Conservation (phyloP, 2,888 invertebrate species). For the Troides aeacus region DNA sequence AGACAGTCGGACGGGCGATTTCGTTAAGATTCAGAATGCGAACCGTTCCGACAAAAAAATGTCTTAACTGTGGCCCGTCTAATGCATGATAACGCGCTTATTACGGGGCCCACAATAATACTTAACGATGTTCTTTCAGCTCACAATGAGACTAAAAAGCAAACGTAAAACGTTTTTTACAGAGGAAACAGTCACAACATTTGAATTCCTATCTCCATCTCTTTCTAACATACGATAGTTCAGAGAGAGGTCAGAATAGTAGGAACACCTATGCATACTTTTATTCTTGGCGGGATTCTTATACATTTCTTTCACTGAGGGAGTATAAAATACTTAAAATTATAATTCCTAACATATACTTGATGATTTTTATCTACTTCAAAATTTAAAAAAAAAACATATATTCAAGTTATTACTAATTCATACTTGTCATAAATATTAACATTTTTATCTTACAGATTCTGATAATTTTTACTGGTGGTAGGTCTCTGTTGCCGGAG, state of each 20-base stretch:
- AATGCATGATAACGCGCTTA: conserved; percentile 24
- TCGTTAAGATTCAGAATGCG: conserved; percentile 26
- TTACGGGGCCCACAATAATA: conserved; percentile 5
- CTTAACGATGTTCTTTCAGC: conserved; percentile 7
- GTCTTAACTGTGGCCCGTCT: conserved; percentile 20
- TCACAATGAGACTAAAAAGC: background rate
- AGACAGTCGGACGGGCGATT: conserved; percentile 10
- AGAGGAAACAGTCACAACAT: background rate
- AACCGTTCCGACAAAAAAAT: conserved; percentile 20
- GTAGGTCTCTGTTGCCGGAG: too few relatives aligned
- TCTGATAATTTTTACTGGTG: too few relatives aligned
- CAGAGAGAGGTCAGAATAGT: too few relatives aligned
- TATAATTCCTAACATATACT: too few relatives aligned
- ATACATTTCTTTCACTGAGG: too few relatives aligned
- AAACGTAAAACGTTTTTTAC: background rate
- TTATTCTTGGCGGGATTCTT: too few relatives aligned
- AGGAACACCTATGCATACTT: too few relatives aligned
- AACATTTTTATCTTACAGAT: background rate
- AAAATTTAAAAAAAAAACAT: too few relatives aligned
- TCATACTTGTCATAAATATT: background rate
- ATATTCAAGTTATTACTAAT: too few relatives aligned
- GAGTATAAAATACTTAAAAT: too few relatives aligned
- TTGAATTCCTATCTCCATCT: background rate
- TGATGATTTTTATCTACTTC: too few relatives aligned
- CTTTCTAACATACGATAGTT: too few relatives aligned